Evolutionary conservation across 2,888 invertebrate genomes (phyloP).

Genomic region (Rotaria sp.): DNA sequence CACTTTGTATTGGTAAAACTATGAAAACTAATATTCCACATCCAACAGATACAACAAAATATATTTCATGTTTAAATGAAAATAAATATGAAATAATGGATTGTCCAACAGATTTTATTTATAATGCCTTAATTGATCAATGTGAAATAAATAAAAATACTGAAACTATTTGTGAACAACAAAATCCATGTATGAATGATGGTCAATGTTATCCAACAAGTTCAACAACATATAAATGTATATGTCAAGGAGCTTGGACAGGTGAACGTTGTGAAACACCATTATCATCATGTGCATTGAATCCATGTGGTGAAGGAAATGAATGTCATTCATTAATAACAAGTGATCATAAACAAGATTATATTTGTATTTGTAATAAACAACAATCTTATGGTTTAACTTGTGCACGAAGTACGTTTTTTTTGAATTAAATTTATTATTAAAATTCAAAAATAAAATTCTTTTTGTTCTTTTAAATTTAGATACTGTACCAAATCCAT

Average conservation of each 20-base stretch:
- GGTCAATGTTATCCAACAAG: not conserved
- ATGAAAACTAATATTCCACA: not conserved
- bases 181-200: not conserved
- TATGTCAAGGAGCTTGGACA: not conserved
- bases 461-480: not conserved
- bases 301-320: not conserved
- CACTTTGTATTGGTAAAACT: not conserved
- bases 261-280: slow-evolving; percentile 24
- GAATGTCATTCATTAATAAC: not conserved
- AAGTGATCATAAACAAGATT: slow-evolving; percentile 3
- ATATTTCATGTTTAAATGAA: slow-evolving; percentile 25
- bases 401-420: not conserved
- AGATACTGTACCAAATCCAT: slow-evolving; percentile 31
- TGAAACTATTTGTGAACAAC: not conserved
- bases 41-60: slow-evolving; percentile 13
- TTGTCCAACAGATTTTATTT: not conserved
- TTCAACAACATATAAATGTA: not conserved
- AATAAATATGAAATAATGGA: not conserved
- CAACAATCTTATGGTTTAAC: slow-evolving; percentile 17
- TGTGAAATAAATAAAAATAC: not conserved
- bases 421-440: not conserved
- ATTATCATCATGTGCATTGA: not conserved
- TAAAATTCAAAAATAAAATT: not conserved
- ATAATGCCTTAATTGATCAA: not conserved
- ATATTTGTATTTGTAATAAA: not conserved